phyloP scores from a whole-genome alignment of 2,888 invertebrate genomes.

The Teleogryllus oceanicus region DNA sequence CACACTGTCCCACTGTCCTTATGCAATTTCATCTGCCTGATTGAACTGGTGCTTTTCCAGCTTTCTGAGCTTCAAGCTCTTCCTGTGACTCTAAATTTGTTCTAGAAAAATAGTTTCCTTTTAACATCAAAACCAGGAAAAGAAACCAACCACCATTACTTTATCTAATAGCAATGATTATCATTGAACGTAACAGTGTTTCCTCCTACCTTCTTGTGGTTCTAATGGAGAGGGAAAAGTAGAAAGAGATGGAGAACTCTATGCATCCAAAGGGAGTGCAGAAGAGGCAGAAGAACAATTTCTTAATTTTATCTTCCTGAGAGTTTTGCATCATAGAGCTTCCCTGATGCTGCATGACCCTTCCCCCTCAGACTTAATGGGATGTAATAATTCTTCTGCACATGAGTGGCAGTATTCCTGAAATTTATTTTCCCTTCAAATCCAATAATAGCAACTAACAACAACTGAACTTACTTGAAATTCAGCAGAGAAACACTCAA shows the following conservation, averaged over 20 bases:
- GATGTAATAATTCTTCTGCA: neutral
- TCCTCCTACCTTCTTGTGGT: no score
- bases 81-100: neutral
- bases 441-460: neutral
- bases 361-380: neutral
- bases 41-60: neutral
- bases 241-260: no score
- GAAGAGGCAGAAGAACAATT: neutral
- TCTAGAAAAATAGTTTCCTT: neutral
- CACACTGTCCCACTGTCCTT: neutral
- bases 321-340: neutral
- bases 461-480: neutral
- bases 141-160: neutral
- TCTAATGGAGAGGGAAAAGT: no score
- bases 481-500: neutral
- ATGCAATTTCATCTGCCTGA: neutral
- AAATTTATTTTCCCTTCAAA: no score
- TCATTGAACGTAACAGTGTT: no score
- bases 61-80: neutral
- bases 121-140: neutral
- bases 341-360: neutral
- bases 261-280: neutral
- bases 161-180: no score
- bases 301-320: neutral
- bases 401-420: neutral